These are phyloP conservation scores for Cephalopterus ornatus DNA, from an alignment of 2,113 vertebrate species.

Conservation along the genomic window DNA sequence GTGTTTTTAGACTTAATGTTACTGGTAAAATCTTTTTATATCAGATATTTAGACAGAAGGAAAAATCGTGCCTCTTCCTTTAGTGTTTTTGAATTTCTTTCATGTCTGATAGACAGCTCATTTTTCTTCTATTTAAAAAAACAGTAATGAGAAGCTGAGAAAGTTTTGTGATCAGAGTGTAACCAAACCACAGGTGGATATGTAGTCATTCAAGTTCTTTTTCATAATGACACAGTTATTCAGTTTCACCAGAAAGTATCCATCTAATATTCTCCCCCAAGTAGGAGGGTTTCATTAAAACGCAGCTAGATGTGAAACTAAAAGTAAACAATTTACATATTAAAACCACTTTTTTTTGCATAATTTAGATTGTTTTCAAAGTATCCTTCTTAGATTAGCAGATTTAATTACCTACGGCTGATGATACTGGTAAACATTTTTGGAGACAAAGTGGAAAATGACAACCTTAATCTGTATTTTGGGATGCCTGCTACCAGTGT, in stretches of 20 bases:
- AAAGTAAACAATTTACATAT: not conserved
- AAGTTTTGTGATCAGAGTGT: not conserved
- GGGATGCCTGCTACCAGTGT: not conserved
- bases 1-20: not conserved
- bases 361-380: not conserved
- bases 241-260: not conserved
- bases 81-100: not conserved
- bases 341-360: not conserved
- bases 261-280: not conserved
- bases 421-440: conserved; percentile 20
- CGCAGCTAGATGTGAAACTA: not conserved
- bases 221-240: not conserved
- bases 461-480: conserved; percentile 49
- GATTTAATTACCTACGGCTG: conserved; percentile 5
- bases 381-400: not conserved
- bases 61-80: not conserved
- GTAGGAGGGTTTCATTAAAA: not conserved
- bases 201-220: not conserved
- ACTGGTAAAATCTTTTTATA: not conserved
- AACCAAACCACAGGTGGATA: not conserved
- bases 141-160: not conserved
- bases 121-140: not conserved
- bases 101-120: not conserved
- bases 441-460: conserved; percentile 41
- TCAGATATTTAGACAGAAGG: not conserved